phyloP scores from a whole-genome alignment of 2,888 invertebrate genomes.

The Andrena bucephala region DNA sequence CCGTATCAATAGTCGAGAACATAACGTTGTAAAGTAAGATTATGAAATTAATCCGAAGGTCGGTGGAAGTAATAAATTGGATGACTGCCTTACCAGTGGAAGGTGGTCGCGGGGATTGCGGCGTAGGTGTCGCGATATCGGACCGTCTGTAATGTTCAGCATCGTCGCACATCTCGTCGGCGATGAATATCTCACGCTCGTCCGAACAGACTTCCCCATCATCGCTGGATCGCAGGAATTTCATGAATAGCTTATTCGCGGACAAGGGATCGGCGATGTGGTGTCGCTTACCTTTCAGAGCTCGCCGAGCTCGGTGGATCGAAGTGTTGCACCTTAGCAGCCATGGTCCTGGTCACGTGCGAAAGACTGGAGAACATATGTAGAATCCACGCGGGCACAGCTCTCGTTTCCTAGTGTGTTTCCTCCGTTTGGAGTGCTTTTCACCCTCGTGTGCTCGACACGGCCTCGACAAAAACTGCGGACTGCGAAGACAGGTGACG shows the following conservation, averaged over 20 bases:
- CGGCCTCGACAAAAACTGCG: constrained; percentile 3
- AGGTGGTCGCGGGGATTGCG: constrained; percentile 90
- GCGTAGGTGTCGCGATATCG: constrained; percentile 87
- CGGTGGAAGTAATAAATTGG: not conserved
- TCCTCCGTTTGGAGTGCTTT: too few species aligned
- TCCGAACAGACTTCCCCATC: constrained; percentile 78
- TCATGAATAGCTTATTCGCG: not conserved
- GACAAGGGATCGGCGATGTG: not conserved
- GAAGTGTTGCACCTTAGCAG: constrained; percentile 88
- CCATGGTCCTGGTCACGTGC: constrained; percentile 81
- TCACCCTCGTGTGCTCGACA: not conserved
- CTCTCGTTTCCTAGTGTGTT: not conserved
- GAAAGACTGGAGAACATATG: not conserved
- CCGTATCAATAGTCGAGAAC: not conserved
- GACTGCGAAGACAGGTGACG: constrained; percentile 30
- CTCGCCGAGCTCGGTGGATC: constrained; percentile 96
- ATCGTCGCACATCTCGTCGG: constrained; percentile 79
- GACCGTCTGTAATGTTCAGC: constrained; percentile 72
- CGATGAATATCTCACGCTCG: constrained; percentile 76
- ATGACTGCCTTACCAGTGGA: constrained; percentile 88
- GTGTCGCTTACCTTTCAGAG: constrained; percentile 92
- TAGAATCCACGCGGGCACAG: constrained; percentile 23
- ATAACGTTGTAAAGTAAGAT: not conserved
- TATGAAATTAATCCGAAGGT: constrained; percentile 2
- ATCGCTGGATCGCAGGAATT: constrained; percentile 64